These are phyloP conservation scores for Elephas maximus DNA, from an alignment of 2,113 vertebrate species.

Conservation along the genomic window DNA sequence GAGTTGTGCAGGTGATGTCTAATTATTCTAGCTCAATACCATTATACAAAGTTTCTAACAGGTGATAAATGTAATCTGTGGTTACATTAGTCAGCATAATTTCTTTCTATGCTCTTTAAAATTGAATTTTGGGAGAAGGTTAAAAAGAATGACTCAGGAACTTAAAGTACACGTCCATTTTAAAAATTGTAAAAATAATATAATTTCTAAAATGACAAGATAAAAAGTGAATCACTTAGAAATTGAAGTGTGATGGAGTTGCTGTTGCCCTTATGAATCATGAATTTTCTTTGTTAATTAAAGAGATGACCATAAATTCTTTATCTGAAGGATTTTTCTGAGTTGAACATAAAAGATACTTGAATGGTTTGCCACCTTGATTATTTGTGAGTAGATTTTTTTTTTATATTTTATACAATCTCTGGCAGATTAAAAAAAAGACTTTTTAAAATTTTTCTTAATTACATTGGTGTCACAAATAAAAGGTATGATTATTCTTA, in stretches of 20 bases:
- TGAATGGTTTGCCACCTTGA: constrained; percentile 2
- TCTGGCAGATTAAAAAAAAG: background rate
- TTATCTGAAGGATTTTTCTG: constrained; percentile 18
- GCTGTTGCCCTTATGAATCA: constrained; percentile 2
- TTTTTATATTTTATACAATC: background rate
- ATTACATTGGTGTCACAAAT: constrained; percentile 19
- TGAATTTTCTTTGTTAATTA: constrained; percentile 55
- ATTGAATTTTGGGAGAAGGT: constrained; percentile 23
- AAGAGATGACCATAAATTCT: constrained; percentile 5
- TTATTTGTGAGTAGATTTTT: constrained; percentile 40
- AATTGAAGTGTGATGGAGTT: background rate
- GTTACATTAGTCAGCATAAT: constrained; percentile 53
- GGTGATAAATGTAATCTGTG: constrained; percentile 55
- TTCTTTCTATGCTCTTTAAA: constrained; percentile 11
- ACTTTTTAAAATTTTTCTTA: background rate
- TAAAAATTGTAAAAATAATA: constrained; percentile 27
- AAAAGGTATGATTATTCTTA: background rate
- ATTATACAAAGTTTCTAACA: constrained; percentile 76
- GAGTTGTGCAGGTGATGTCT: constrained; percentile 63
- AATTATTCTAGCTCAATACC: constrained; percentile 62
- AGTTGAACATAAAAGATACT: background rate
- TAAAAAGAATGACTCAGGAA: constrained; percentile 53
- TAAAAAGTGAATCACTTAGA: constrained; percentile 41
- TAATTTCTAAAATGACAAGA: constrained; percentile 47
- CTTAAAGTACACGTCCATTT: constrained; percentile 51